These are phyloP conservation scores for Oligia strigilis DNA, from an alignment of 2,888 invertebrate species.

Conservation along the genomic window DNA sequence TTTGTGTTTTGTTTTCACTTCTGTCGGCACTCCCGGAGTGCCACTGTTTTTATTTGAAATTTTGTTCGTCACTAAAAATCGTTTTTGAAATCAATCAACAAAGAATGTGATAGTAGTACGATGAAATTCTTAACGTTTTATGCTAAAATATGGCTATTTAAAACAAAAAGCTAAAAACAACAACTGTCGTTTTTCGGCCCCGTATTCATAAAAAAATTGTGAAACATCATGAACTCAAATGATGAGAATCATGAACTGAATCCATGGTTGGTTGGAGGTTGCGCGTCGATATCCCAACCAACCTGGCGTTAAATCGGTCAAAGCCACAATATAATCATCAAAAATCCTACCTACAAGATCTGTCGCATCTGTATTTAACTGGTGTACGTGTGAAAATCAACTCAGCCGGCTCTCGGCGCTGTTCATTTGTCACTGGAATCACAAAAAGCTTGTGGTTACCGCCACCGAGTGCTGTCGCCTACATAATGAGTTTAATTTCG, in stretches of 20 bases:
- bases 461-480: conserved; percentile 69
- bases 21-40: too few relatives aligned
- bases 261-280: too few relatives aligned
- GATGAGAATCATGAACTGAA: too few relatives aligned
- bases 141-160: background rate
- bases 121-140: background rate
- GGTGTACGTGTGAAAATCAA: conserved; percentile 79
- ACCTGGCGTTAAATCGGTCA: background rate
- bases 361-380: conserved; percentile 66
- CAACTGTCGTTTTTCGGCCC: too few relatives aligned
- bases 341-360: background rate
- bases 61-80: background rate
- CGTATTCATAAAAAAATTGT: too few relatives aligned
- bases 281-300: too few relatives aligned
- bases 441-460: conserved; percentile 85
- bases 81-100: background rate
- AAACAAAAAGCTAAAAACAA: too few relatives aligned
- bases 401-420: conserved; percentile 72
- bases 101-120: background rate
- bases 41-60: background rate
- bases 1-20: too few relatives aligned
- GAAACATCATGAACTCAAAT: too few relatives aligned
- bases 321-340: too few relatives aligned
- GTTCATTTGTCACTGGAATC: conserved; percentile 87
- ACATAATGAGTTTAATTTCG: conserved; percentile 84